Percentiles rank a stretch among this genome's conserved stretches.
These are phyloP conservation scores for Silurus meridionalis DNA, from an alignment of 2,113 vertebrate species.

Conservation along the genomic window DNA sequence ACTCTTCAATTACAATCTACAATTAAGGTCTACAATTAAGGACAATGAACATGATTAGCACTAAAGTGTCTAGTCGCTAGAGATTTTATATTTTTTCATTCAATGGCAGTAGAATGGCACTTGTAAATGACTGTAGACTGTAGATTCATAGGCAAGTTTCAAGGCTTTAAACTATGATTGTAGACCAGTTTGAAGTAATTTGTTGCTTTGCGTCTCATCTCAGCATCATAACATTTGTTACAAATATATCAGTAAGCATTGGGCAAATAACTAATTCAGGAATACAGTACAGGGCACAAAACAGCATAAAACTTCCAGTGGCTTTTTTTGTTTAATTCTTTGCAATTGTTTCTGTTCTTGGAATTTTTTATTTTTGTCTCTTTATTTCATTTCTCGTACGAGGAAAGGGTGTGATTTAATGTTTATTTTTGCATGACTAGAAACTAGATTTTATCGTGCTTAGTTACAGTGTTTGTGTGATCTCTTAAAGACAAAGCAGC, in stretches of 20 bases:
- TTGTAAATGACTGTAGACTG: neutral
- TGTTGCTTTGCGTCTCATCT: neutral
- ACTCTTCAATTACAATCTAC: neutral
- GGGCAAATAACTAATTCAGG: neutral
- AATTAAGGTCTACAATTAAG: neutral
- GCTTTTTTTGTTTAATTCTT: neutral
- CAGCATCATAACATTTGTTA: neutral
- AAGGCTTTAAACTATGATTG: neutral
- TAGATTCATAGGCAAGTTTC: neutral
- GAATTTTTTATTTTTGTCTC: neutral
- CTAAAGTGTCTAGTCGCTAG: neutral
- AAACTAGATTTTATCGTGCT: neutral
- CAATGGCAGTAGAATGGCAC: neutral
- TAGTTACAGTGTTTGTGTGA: neutral
- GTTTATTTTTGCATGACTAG: conserved; percentile 18
- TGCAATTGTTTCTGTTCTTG: neutral
- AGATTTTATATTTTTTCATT: neutral
- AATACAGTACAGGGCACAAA: neutral
- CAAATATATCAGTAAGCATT: neutral
- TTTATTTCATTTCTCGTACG: neutral
- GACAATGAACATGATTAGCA: neutral
- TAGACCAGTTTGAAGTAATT: neutral
- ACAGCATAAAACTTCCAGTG: neutral
- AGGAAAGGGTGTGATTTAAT: neutral
- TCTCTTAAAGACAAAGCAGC: conserved; percentile 1